Base-by-base conservation (phyloP, 2,888 invertebrate species). In the Amorpha juglandis region DNA sequence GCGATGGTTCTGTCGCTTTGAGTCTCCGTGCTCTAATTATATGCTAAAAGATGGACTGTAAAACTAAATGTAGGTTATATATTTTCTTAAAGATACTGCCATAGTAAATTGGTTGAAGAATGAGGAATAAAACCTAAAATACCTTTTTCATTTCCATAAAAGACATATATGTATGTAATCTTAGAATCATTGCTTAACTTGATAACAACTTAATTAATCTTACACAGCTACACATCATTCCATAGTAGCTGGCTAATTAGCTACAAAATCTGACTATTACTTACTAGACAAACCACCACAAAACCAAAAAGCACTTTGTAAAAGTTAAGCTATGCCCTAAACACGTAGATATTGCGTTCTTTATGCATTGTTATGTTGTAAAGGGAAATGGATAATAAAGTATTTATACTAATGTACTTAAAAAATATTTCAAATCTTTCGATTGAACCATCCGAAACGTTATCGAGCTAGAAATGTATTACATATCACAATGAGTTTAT, bases 381-480 rank as follows among this genome's bases (percentile, higher is more conserved):
- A 58, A 12, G 11, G 58, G 42, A 42, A 58, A 42, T 58, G 11
- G 9, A 42, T n/a, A 42, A 42, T 38, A 19, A 6, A 42, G 0
- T 38, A n/a, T n/a, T n/a, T n/a, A n/a, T 12, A 42, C 3, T 6
- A 1, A 19, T 38, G 27, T 3, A 27, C 27, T 27, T 27, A 27
- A 58, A 19, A 42, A 38, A 11, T 42, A 58, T 58, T 42, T 42
- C 58, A 19, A 38, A 58, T 14, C 33, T 52, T 42, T 19, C 50
- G n/a, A 19, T 1, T 8, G 19, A 14, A 42, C 35, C 19, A 38
- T 19, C 38, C 19, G 42, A 16, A 6, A 19, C 42, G 58, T 58
- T 58, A 58, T 58, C 58, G 38, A 42, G 58, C 38, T 58, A 58
- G 58, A 58, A 58, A 58, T 58, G 38, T 58, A 58, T 38, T 42